Evolutionary conservation across 2,113 vertebrate genomes (phyloP).

Genomic region (Eulemur rufifrons): DNA sequence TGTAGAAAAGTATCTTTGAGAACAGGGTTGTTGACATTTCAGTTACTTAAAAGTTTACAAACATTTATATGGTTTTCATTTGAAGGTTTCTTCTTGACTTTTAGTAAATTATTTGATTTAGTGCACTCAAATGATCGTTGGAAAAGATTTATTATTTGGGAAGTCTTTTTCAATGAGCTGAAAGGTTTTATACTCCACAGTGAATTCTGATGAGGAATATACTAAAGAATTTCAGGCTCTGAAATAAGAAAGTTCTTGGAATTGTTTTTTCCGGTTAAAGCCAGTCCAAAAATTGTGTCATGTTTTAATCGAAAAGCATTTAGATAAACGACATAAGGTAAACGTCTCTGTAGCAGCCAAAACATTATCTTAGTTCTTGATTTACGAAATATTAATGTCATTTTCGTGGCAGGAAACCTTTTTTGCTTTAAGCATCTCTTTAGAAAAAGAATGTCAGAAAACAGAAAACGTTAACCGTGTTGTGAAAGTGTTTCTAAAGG

Average conservation of each 20-base stretch:
- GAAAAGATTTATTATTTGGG: slow-evolving; percentile 58
- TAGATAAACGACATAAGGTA: slow-evolving; percentile 83
- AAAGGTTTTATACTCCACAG: slow-evolving; percentile 57
- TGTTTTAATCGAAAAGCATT: slow-evolving; percentile 80
- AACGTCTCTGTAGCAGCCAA: slow-evolving; percentile 79
- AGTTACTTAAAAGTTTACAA: slow-evolving; percentile 50
- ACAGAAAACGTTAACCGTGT: slow-evolving; percentile 57
- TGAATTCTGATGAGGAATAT: slow-evolving; percentile 70
- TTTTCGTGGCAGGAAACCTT: slow-evolving; percentile 78
- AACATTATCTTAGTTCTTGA: slow-evolving; percentile 80
- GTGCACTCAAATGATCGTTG: not conserved
- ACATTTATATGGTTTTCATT: not conserved
- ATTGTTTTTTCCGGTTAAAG: slow-evolving; percentile 78
- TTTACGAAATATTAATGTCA: slow-evolving; percentile 82
- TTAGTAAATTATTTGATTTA: slow-evolving; percentile 44
- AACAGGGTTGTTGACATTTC: not conserved
- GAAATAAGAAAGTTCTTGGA: slow-evolving; percentile 79
- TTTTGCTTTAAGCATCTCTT: slow-evolving; percentile 69
- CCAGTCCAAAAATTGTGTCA: slow-evolving; percentile 80
- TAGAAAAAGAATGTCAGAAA: slow-evolving; percentile 77
- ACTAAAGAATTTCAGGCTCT: slow-evolving; percentile 72
- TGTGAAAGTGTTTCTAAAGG: slow-evolving; percentile 57
- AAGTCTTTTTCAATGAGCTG: slow-evolving; percentile 62
- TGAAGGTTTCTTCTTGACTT: slow-evolving; percentile 9
- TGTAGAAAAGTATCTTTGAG: not conserved